Evolutionary conservation across 2,113 vertebrate species (phyloP).

Genomic region (Ailurus styani): DNA sequence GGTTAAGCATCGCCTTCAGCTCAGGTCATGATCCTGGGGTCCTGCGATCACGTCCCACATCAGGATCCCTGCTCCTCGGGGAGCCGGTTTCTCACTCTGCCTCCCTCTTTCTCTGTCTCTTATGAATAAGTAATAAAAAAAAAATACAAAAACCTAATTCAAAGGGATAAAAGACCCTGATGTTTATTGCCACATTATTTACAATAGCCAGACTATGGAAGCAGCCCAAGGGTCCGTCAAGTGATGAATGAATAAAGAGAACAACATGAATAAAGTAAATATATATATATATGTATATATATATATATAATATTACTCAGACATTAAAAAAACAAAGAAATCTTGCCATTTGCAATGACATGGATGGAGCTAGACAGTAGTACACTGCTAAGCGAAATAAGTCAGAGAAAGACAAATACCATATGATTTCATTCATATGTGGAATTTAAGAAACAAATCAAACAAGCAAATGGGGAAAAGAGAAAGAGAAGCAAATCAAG

Average conservation of each 20-base stretch:
- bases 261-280: too few relatives aligned
- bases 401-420: background rate
- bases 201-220: background rate
- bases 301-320: background rate
- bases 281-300: background rate
- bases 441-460: background rate
- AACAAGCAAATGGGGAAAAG: background rate
- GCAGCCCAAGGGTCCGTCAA: background rate
- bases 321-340: background rate
- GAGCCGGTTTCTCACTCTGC: too few relatives aligned
- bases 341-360: background rate
- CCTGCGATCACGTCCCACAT: too few relatives aligned
- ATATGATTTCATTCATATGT: background rate
- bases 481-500: background rate
- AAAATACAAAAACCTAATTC: background rate
- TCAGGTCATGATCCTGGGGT: too few relatives aligned
- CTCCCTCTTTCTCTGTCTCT: too few relatives aligned
- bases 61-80: too few relatives aligned
- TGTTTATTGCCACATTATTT: background rate
- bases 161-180: background rate
- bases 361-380: background rate
- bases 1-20: too few relatives aligned
- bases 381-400: background rate
- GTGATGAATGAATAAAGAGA: background rate
- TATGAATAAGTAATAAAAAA: too few relatives aligned